phyloP scores from a whole-genome alignment of 2,888 invertebrate genomes.

The Brenthis ino region DNA sequence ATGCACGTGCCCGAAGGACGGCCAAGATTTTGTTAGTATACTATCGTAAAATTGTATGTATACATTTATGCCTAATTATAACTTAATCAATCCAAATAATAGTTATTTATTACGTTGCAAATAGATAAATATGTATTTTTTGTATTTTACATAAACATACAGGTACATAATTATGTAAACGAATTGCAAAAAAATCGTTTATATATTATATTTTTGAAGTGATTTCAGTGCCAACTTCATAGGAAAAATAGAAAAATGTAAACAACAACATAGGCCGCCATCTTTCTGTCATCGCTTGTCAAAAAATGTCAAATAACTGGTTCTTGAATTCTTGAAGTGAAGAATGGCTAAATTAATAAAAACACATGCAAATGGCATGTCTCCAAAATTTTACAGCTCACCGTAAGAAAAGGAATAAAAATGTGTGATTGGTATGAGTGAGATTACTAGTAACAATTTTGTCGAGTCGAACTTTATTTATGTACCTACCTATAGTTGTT shows the following conservation, averaged over 20 bases:
- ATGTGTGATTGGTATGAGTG: slow-evolving; percentile 61
- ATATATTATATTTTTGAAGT: not conserved
- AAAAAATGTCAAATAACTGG: slow-evolving; percentile 20
- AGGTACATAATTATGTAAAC: not conserved
- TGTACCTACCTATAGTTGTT: too few species aligned
- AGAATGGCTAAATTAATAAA: slow-evolving; percentile 22
- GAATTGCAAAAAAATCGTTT: not conserved
- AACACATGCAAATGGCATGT: not conserved
- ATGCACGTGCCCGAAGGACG: slow-evolving; percentile 51
- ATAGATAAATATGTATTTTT: too few species aligned
- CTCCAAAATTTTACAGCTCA: slow-evolving; percentile 7
- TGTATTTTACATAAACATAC: not conserved
- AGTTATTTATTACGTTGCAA: too few species aligned
- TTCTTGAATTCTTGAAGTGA: not conserved
- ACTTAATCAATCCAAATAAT: too few species aligned
- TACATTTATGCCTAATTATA: too few species aligned
- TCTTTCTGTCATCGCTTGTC: slow-evolving; percentile 21
- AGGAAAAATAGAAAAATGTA: slow-evolving; percentile 26
- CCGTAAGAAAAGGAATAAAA: slow-evolving; percentile 20
- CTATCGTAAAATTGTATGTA: not conserved
- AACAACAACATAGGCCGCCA: slow-evolving; percentile 27
- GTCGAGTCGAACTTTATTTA: too few species aligned
- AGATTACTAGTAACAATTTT: not conserved
- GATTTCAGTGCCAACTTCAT: slow-evolving; percentile 48
- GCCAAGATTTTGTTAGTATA: slow-evolving; percentile 36